phyloP scores from a whole-genome alignment of 2,888 invertebrate species.

The Pseudococcus viburni region DNA sequence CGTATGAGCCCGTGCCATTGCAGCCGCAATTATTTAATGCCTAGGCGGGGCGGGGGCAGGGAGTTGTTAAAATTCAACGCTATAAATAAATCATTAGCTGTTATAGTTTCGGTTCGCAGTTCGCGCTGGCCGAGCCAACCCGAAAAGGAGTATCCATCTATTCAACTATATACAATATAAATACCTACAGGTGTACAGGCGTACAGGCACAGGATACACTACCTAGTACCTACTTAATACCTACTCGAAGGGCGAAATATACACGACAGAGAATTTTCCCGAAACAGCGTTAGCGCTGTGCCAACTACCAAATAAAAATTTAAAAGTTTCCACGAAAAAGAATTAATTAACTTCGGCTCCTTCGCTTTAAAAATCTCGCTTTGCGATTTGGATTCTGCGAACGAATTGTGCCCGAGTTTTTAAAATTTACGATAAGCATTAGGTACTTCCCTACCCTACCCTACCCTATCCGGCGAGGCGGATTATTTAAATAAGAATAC shows the following conservation, averaged over 20 bases:
- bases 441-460: too few relatives aligned
- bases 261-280: neutral
- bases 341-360: conserved; percentile 11
- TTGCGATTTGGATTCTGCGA: neutral
- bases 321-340: conserved; percentile 9
- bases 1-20: too few relatives aligned
- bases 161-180: too few relatives aligned
- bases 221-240: too few relatives aligned
- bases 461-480: too few relatives aligned
- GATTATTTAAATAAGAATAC: conserved; percentile 32
- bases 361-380: conserved; percentile 18
- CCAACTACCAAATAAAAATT: conserved; percentile 1
- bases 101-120: neutral
- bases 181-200: too few relatives aligned
- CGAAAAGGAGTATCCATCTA: neutral
- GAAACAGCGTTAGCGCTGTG: neutral
- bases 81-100: neutral
- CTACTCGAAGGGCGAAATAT: neutral
- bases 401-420: conserved; percentile 13
- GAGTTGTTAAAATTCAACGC: neutral
- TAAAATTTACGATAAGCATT: conserved; percentile 43
- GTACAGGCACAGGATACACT: too few relatives aligned
- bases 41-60: neutral
- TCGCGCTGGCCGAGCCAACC: neutral
- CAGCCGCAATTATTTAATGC: too few relatives aligned